Percentiles rank a stretch among this genome's conserved stretches.
Evolutionary conservation across 2,797 vertebrate genomes (phyloP).

Genomic region (Danio albolineatus): DNA sequence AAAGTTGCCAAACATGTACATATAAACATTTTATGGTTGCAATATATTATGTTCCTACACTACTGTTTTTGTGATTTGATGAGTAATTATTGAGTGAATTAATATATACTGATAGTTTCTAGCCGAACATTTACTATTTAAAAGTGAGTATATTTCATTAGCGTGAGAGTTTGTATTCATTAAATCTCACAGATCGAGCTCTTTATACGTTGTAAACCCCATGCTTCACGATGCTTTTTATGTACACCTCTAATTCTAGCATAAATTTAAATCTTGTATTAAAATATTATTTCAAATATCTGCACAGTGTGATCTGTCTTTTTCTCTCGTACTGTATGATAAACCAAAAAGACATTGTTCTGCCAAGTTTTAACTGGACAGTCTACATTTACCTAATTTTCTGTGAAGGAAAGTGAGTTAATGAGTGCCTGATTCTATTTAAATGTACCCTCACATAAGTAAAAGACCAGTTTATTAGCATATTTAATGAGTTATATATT

Average conservation of each 20-base stretch:
- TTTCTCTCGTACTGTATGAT: background rate
- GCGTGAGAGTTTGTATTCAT: slow-evolving; percentile 22
- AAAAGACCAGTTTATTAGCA: no score
- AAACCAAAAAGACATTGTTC: background rate
- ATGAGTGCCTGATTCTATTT: no score
- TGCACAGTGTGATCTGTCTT: background rate
- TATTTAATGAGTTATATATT: no score
- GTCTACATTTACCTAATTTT: background rate
- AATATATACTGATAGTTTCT: slow-evolving; percentile 5
- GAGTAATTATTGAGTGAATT: slow-evolving; percentile 1
- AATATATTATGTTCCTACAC: background rate
- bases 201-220: background rate
- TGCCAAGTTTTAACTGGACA: background rate
- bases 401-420: no score
- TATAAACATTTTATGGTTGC: slow-evolving; percentile 10
- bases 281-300: slow-evolving; percentile 4
- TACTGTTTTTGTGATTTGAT: slow-evolving; percentile 5
- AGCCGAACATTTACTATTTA: slow-evolving; percentile 17
- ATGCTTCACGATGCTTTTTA: background rate
- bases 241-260: background rate
- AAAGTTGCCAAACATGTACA: background rate
- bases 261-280: slow-evolving; percentile 13
- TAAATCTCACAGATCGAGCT: background rate
- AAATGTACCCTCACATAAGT: no score
- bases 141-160: slow-evolving; percentile 11